Conservation (phyloP, 1,140 invertebrate species). For the Brachionus manjavacas region DNA sequence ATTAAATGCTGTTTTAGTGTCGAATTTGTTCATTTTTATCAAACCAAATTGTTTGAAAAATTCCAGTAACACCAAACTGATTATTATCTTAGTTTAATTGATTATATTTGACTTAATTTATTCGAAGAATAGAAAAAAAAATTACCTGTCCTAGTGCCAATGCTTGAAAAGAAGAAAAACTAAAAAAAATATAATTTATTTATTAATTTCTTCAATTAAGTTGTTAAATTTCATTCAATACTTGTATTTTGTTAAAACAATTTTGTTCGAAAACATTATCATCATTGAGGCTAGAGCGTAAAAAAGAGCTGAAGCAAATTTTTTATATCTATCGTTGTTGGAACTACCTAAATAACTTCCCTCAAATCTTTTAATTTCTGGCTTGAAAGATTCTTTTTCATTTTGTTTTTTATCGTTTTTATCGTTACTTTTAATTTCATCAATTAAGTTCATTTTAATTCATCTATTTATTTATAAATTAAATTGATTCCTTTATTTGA, state of each 20-base stretch:
- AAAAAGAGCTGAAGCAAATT: constrained; percentile 66
- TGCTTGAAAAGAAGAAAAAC: constrained; percentile 61
- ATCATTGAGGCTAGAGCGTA: constrained; percentile 83
- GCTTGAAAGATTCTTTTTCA: no score
- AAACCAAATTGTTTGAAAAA: not conserved
- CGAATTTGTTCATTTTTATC: not conserved
- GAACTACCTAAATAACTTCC: no score
- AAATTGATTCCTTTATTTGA: no score
- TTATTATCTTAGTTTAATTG: not conserved
- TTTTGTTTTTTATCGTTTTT: no score
- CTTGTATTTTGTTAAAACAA: constrained; percentile 76
- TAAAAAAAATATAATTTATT: constrained; percentile 44
- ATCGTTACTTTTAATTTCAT: no score
- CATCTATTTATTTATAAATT: no score
- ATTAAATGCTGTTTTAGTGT: constrained; percentile 67
- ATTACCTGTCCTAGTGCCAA: not conserved
- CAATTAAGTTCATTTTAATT: no score
- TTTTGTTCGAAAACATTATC: constrained; percentile 93
- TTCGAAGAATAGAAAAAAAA: not conserved
- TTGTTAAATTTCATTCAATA: constrained; percentile 46
- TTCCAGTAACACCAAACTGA: not conserved
- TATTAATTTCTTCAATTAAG: not conserved
- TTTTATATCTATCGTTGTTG: no score
- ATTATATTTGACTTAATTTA: not conserved
- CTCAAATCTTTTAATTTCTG: no score